Percentiles rank a stretch among this genome's conserved stretches.
Evolutionary conservation across 2,888 invertebrate species (phyloP).

Genomic region (Drosophila pegasa): DNA sequence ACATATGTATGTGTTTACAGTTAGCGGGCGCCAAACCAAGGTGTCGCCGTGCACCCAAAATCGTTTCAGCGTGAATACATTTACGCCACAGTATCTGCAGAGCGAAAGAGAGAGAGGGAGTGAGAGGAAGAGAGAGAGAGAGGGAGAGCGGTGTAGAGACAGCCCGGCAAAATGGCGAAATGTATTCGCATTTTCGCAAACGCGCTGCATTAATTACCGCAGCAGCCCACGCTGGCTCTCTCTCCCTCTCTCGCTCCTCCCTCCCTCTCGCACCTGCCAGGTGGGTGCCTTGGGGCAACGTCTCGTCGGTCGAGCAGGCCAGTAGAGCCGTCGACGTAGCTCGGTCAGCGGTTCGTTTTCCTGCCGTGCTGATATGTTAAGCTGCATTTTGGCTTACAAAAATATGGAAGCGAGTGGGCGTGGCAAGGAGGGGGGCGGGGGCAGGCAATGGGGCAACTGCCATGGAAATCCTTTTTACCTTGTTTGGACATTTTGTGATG

Average conservation of each 20-base stretch:
- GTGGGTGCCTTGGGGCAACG: slow-evolving; percentile 63
- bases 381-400: slow-evolving; percentile 80
- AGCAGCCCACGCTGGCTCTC: slow-evolving; percentile 50
- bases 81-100: slow-evolving; percentile 45
- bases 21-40: slow-evolving; percentile 79
- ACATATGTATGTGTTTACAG: slow-evolving; percentile 78
- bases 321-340: slow-evolving; percentile 31
- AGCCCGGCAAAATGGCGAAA: slow-evolving; percentile 62
- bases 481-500: slow-evolving; percentile 80
- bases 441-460: slow-evolving; percentile 60
- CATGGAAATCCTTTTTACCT: slow-evolving; percentile 76
- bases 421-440: slow-evolving; percentile 24
- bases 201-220: slow-evolving; percentile 81
- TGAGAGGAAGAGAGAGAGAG: neutral
- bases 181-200: slow-evolving; percentile 81
- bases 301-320: slow-evolving; percentile 31
- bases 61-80: slow-evolving; percentile 79
- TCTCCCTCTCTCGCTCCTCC: slow-evolving; percentile 17
- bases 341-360: slow-evolving; percentile 69
- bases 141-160: neutral
- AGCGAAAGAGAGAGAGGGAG: neutral
- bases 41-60: slow-evolving; percentile 80
- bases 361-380: slow-evolving; percentile 72
- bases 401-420: slow-evolving; percentile 54
- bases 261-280: slow-evolving; percentile 34